A percentile compares a stretch with the other conserved stretches of the same genome.
Evolutionary conservation across 2,888 invertebrate species (phyloP).

Genomic region (Volucella inanis): DNA sequence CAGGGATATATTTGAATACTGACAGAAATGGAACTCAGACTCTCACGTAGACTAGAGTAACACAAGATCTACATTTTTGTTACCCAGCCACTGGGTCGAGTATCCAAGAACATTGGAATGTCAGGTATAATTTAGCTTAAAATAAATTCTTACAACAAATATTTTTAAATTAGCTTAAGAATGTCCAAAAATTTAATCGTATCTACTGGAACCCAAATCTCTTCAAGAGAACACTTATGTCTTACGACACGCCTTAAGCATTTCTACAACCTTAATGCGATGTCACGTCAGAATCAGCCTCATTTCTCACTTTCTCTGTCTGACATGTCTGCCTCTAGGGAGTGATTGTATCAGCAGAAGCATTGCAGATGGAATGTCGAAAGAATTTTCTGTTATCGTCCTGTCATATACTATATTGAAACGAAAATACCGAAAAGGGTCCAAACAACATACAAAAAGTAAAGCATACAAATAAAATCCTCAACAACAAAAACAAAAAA

Average conservation of each 20-base stretch:
- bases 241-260: constrained; percentile 20
- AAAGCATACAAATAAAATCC: background rate
- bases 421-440: constrained; percentile 47
- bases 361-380: constrained; percentile 56
- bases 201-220: background rate
- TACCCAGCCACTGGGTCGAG: too few relatives aligned
- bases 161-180: background rate
- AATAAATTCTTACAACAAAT: background rate
- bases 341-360: background rate
- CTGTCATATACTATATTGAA: constrained; percentile 46
- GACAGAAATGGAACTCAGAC: too few relatives aligned
- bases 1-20: too few relatives aligned
- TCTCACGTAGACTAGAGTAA: too few relatives aligned
- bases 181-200: constrained; percentile 22
- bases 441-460: constrained; percentile 22
- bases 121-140: too few relatives aligned
- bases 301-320: constrained; percentile 54
- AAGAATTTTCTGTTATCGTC: constrained; percentile 50
- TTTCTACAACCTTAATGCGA: constrained; percentile 49
- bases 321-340: constrained; percentile 28
- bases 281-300: constrained; percentile 55
- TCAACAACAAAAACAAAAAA: constrained; percentile 1
- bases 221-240: constrained; percentile 12
- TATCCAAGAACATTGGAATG: too few relatives aligned
- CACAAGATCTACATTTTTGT: too few relatives aligned